phyloP scores from a whole-genome alignment of 2,797 vertebrate genomes.

The Simalia tracyae region DNA sequence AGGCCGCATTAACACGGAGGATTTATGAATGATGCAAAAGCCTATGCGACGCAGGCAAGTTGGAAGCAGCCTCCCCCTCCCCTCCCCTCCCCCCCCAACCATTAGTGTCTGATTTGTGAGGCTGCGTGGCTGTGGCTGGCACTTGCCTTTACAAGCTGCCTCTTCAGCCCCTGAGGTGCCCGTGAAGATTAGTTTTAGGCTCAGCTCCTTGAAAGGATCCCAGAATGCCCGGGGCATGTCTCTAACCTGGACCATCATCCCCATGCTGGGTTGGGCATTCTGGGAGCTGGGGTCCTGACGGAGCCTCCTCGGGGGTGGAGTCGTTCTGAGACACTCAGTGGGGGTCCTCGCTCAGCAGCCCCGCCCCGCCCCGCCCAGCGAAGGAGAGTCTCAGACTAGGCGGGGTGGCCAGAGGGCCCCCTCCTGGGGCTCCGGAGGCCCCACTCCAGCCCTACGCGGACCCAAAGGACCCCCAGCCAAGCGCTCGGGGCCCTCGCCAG shows the following conservation, averaged over 20 bases:
- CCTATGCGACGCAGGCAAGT: background rate
- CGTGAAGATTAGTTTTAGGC: constrained; percentile 6
- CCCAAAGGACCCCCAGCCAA: too few relatives aligned
- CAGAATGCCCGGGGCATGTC: too few relatives aligned
- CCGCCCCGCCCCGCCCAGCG: too few relatives aligned
- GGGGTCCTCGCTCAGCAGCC: too few relatives aligned
- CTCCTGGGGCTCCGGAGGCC: background rate
- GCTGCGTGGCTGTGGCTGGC: background rate
- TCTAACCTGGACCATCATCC: too few relatives aligned
- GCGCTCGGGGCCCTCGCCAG: too few relatives aligned
- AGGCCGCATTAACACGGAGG: constrained; percentile 1
- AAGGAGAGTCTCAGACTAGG: too few relatives aligned
- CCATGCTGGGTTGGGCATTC: too few relatives aligned
- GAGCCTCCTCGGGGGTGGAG: too few relatives aligned
- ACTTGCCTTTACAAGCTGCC: constrained; percentile 12
- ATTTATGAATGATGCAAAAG: constrained; percentile 29
- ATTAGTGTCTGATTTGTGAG: constrained; percentile 29
- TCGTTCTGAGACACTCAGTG: too few relatives aligned
- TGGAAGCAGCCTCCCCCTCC: background rate
- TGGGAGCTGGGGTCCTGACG: too few relatives aligned
- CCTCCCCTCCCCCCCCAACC: background rate
- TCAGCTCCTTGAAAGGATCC: background rate
- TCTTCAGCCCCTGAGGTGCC: constrained; percentile 2
- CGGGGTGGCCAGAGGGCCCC: too few relatives aligned
- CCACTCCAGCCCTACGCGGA: background rate